These are phyloP conservation scores for Hyposmocoma kahamanoa DNA, from an alignment of 1,140 invertebrate genomes.

Conservation along the genomic window DNA sequence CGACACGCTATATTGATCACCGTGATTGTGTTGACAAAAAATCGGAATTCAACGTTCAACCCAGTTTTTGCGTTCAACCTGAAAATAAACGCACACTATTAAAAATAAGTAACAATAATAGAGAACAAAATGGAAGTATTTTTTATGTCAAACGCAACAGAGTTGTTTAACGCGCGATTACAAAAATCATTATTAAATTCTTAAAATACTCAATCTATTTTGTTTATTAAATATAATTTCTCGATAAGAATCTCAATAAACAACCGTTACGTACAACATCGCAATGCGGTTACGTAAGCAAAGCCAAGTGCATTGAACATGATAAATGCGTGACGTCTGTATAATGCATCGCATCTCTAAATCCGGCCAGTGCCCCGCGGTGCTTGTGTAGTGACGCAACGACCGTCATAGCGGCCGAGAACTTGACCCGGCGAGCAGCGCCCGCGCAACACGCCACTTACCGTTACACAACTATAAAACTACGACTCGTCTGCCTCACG, in stretches of 20 bases:
- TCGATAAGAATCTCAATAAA: no score
- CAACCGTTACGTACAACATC: no score
- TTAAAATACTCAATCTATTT: no score
- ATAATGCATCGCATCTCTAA: constrained; percentile 29
- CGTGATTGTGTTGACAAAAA: constrained; percentile 38
- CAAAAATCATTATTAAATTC: no score
- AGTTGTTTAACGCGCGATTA: no score
- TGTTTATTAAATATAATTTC: no score
- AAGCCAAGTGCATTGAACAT: not conserved
- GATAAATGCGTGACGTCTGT: not conserved
- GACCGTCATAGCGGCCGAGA: constrained; percentile 40
- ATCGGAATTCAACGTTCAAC: constrained; percentile 17
- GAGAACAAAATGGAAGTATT: no score
- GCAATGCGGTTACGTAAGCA: constrained; percentile 1
- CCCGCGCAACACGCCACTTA: constrained; percentile 31
- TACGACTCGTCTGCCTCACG: constrained; percentile 26
- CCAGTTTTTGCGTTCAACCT: not conserved
- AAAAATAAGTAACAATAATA: no score
- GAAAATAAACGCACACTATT: constrained; percentile 1
- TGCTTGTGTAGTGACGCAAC: constrained; percentile 55
- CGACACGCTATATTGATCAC: constrained; percentile 43
- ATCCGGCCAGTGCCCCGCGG: constrained; percentile 42
- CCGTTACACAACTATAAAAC: constrained; percentile 60
- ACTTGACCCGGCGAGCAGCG: constrained; percentile 43
- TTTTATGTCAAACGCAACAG: no score